Evolutionary conservation across 2,888 invertebrate species (phyloP).

Genomic region (Ormyrus pomaceus): DNA sequence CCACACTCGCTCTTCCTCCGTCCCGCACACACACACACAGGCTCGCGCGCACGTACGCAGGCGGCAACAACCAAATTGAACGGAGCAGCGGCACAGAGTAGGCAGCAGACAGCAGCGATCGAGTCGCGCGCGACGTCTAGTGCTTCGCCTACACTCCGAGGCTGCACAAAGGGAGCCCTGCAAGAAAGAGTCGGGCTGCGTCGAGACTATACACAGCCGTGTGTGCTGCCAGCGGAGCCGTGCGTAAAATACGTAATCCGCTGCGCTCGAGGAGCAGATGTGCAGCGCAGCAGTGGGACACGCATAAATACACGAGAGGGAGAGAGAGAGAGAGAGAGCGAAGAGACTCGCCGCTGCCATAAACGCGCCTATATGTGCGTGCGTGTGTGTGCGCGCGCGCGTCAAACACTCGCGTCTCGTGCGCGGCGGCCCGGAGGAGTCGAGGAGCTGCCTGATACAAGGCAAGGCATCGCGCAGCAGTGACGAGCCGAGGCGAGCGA

Average conservation of each 20-base stretch:
- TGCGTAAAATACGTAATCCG: no score
- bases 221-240: no score
- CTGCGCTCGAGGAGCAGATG: background rate
- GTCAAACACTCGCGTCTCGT: conserved; percentile 26
- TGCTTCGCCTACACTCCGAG: conserved; percentile 22
- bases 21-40: no score
- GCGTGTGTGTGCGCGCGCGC: conserved; percentile 26
- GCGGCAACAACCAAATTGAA: background rate
- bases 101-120: background rate
- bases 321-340: no score
- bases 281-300: conserved; percentile 4
- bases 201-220: background rate
- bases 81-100: conserved; percentile 1
- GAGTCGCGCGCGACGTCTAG: conserved; percentile 17
- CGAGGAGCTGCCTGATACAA: background rate
- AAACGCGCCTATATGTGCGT: background rate
- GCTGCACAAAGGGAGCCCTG: conserved; percentile 7
- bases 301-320: no score
- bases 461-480: background rate
- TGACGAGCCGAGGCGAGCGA: no score
- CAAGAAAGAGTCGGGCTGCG: background rate
- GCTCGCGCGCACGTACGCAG: background rate
- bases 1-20: no score
- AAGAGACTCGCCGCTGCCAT: background rate
- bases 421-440: no score